Base-by-base conservation (phyloP, 2,113 vertebrate species). In the Hemibagrus wyckioides region DNA sequence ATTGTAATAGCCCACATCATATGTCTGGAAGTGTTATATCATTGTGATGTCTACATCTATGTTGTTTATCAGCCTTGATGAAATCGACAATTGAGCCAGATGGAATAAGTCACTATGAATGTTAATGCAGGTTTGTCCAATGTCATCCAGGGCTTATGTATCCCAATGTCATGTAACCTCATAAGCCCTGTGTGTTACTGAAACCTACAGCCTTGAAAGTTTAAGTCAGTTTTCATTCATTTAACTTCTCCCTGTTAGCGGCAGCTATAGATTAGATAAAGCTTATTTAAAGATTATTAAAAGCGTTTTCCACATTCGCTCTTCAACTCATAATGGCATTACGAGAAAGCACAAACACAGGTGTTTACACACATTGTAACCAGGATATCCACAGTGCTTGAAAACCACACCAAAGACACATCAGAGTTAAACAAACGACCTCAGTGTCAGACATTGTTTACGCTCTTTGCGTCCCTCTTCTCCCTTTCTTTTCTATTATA, bases 341-440 rank as follows among this genome's bases (percentile, higher is more conserved):
- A 85, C 14, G 59, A 85, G 54, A 39, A 41, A 39, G 73, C 14
- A 39, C 48, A 80, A 80, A 52, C 30, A 41, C 59, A 19, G 4
- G 30, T 36, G 39, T 69, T 80, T 80, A 41, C 76, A 65, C 9
- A 8, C 50, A 54, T 21, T 41, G 76, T 39, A 87, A 25, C 50
- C 59, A 61, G 33, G n/a, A 76, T 52, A 73, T 82, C 14, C 36
- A 21, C 65, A 19, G 36, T 14, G 6, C 67, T 84, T 33, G 41
- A 86, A 63, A 80, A 65, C 54, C 59, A 41, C 33, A 86, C 75
- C 69, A 50, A 67, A 48, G 80, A 75, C 36, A 14, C 14, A 36
- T 73, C 63, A 39, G 52, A 82, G 63, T 59, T 87, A 82, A 87
- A 82, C 67, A 75, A 87, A 75, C 67, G 9, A 7, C 67, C 19